Percentiles rank a stretch among this genome's conserved stretches.
Conservation (phyloP, 1,140 invertebrate species). For the Microvelia longipes region DNA sequence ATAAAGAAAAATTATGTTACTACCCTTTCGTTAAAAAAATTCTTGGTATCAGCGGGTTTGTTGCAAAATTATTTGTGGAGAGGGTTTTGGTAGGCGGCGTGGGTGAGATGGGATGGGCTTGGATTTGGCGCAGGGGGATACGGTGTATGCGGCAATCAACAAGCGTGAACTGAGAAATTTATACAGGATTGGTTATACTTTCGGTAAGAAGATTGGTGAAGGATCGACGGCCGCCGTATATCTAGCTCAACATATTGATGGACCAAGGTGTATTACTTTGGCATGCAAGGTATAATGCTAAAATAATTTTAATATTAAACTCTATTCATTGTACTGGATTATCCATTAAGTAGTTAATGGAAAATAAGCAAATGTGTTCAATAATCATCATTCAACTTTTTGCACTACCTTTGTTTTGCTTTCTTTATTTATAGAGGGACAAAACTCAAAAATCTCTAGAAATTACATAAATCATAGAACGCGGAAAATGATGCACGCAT, state of each 20-base stretch:
- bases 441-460: no score
- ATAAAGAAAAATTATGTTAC: no score
- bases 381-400: no score
- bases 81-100: not conserved
- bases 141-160: not conserved
- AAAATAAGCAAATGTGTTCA: conserved; percentile 41
- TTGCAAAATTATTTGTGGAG: not conserved
- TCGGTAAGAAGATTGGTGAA: conserved; percentile 3
- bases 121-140: not conserved
- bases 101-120: not conserved
- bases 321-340: conserved; percentile 55
- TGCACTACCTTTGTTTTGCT: no score
- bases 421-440: no score
- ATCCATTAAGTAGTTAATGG: conserved; percentile 52
- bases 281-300: conserved; percentile 59
- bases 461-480: no score
- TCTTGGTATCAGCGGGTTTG: no score
- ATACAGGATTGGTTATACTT: not conserved
- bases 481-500: no score
- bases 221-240: conserved; percentile 10
- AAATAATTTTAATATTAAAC: conserved; percentile 56
- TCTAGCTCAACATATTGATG: conserved; percentile 32
- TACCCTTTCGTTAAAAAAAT: no score
- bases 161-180: not conserved
- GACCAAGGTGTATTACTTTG: conserved; percentile 32